Base-by-base conservation (phyloP, 2,113 vertebrate genomes). In the Rousettus leschenaultii region DNA sequence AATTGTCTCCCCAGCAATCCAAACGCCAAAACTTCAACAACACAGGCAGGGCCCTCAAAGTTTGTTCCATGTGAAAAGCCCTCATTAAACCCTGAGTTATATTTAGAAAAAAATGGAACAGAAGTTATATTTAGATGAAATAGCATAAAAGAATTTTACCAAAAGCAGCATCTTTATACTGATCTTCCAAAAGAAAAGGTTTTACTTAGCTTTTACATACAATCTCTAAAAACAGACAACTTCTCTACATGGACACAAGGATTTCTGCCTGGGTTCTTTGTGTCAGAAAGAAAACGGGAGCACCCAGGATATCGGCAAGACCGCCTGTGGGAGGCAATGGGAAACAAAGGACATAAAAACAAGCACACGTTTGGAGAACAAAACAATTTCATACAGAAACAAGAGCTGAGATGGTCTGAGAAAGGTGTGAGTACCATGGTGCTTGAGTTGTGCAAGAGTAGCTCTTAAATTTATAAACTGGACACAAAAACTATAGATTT, bases 81-180 rank as follows among this genome's bases (percentile, higher is more conserved):
- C 93, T 97, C 96, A 95, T 97, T 96, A 97, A 97, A 97, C 78
- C 35, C 85, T 26, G 88, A 91, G 97, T 96, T 97, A 97, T 97
- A 97, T 96, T 98, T 97, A 94, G 97, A 96, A 90, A 94, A 94
- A 96, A 82, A 96, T 94, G 93, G 63, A 96, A 95, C 87, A 94
- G 45, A 96, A 95, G 97, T 93, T 97, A 97, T 97, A 98, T 97
- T 98, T 98, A 97, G 97, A 94, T 80, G 35, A 98, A 95, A 97
- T 93, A 84, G 51, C 88, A 96, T 95, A 91, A 96, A 91, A 96
- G 95, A 97, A 97, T 96, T 97, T 97, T 97, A 95, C 97, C 96
- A 61, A 97, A 97, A 97, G 84, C 86, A 97, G 93, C 84, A 91
- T 95, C 92, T 96, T 97, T 94, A 82, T 43, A 91, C 94, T 68